phyloP scores from a whole-genome alignment of 53 echinoderm and acorn worm species.

The Paracentrotus lividus region DNA sequence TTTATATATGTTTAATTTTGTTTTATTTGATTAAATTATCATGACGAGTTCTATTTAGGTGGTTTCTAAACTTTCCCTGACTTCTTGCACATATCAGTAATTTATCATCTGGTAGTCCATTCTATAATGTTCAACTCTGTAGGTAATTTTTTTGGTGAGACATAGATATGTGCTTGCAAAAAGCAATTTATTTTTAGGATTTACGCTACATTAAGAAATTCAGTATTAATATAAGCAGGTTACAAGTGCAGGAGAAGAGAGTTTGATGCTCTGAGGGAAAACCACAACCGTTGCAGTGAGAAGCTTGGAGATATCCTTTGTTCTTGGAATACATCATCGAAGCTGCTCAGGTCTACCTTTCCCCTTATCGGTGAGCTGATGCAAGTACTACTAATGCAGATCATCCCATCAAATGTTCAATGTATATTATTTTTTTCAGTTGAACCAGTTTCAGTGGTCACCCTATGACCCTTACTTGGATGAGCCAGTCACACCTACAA shows the following conservation, averaged over 20 bases:
- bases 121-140: not conserved
- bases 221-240: slow-evolving; percentile 5
- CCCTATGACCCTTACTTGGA: too few relatives aligned
- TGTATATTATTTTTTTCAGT: not conserved
- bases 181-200: not conserved
- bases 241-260: not conserved
- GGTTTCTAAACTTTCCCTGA: not conserved
- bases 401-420: not conserved
- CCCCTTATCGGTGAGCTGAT: not conserved
- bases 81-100: not conserved
- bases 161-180: not conserved
- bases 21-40: not conserved
- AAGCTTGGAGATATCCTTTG: not conserved
- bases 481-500: too few relatives aligned
- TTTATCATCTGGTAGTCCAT: not conserved
- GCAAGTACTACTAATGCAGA: not conserved
- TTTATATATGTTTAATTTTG: not conserved
- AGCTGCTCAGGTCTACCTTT: not conserved
- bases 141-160: not conserved
- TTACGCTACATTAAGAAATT: not conserved
- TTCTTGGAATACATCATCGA: not conserved
- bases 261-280: not conserved
- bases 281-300: not conserved
- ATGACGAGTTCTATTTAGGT: not conserved
- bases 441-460: not conserved